Percentiles rank a stretch among this genome's conserved stretches.
Evolutionary conservation across 2,888 invertebrate species (phyloP).

Genomic region (Ceraclea dissimilis): DNA sequence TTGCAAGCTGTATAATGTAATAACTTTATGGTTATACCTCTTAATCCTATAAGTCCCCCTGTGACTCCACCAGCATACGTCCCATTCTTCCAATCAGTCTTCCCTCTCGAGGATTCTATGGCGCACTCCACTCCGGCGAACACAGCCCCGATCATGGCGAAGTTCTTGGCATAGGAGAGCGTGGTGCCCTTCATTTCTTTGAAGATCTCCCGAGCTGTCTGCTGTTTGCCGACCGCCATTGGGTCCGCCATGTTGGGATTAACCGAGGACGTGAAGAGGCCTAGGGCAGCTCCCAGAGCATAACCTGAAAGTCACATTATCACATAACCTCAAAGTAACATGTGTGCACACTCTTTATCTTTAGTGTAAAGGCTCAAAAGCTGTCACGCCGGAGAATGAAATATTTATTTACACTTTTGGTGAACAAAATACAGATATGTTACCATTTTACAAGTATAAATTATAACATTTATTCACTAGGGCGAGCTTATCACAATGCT

Average conservation of each 20-base stretch:
- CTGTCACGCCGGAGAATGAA: too few species aligned
- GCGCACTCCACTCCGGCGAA: slow-evolving; percentile 93
- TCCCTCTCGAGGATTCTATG: slow-evolving; percentile 91
- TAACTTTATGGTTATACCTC: too few species aligned
- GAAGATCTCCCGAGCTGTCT: slow-evolving; percentile 80
- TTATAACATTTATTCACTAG: too few species aligned
- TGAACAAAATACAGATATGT: too few species aligned
- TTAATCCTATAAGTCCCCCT: slow-evolving; percentile 82
- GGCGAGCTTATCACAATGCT: too few species aligned
- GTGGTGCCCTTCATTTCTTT: slow-evolving; percentile 89
- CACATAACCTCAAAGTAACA: too few species aligned
- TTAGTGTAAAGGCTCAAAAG: too few species aligned
- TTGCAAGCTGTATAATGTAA: too few species aligned
- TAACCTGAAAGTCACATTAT: slow-evolving; percentile 82
- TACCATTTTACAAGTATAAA: too few species aligned
- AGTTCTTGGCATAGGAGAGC: slow-evolving; percentile 93
- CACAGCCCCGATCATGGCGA: slow-evolving; percentile 89
- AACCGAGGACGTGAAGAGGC: slow-evolving; percentile 92
- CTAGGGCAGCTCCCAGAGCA: slow-evolving; percentile 90
- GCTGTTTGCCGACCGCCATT: slow-evolving; percentile 64
- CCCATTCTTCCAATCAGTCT: slow-evolving; percentile 94
- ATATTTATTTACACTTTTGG: too few species aligned
- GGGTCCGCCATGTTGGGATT: slow-evolving; percentile 75
- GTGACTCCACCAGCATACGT: slow-evolving; percentile 91
- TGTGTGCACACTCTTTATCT: too few species aligned